phyloP scores from a whole-genome alignment of 2,888 invertebrate species.

The Lasioglossum vierecki region DNA sequence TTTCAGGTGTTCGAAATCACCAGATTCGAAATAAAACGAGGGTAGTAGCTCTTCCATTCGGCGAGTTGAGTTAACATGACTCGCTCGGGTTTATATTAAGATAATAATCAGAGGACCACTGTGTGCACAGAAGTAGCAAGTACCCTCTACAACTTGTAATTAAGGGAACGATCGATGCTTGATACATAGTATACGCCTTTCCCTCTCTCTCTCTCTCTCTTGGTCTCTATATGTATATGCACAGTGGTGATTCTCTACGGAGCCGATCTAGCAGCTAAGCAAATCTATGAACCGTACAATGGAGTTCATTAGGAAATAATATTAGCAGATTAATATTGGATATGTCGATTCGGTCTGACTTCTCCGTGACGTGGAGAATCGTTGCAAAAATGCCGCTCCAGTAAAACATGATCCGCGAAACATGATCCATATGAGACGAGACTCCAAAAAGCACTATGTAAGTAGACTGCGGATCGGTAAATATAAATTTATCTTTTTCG shows the following conservation, averaged over 20 bases:
- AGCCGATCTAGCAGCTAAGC: not conserved
- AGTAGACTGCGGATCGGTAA: not conserved
- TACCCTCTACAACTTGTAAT: conserved; percentile 18
- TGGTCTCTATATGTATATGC: not conserved
- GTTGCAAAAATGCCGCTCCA: not conserved
- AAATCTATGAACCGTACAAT: conserved; percentile 5
- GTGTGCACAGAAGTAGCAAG: conserved; percentile 8
- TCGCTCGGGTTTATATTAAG: not conserved
- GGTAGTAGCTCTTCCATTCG: not conserved
- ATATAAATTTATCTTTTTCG: too few species aligned
- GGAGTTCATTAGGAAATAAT: conserved; percentile 7
- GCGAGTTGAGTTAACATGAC: not conserved
- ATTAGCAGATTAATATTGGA: not conserved
- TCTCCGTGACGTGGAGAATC: not conserved
- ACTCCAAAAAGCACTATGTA: not conserved
- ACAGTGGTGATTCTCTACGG: not conserved
- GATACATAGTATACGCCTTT: not conserved
- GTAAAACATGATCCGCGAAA: not conserved
- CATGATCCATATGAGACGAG: not conserved
- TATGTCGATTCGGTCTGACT: not conserved
- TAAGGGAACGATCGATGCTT: conserved; percentile 16
- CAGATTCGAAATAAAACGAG: not conserved
- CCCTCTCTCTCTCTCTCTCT: not conserved
- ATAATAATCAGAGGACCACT: not conserved
- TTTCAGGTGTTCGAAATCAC: not conserved